Conservation (phyloP, 1,140 invertebrate genomes). For the Acromyrmex charruanus region DNA sequence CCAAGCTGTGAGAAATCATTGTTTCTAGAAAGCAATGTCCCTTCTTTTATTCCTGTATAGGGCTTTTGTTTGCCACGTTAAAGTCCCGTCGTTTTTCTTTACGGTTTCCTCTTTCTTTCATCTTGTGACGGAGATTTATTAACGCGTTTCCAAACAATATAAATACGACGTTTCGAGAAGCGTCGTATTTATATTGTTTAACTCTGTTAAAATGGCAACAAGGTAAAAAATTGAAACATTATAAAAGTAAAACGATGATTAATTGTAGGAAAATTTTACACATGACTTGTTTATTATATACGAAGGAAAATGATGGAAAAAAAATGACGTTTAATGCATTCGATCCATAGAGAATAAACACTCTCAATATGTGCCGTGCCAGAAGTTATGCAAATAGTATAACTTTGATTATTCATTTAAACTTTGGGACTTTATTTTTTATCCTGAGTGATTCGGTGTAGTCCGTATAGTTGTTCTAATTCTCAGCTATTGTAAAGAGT, state of each 20-base stretch:
- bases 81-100: conserved; percentile 19
- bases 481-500: conserved; percentile 34
- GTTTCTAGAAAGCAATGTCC: background rate
- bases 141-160: conserved; percentile 13
- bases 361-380: background rate
- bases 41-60: conserved; percentile 10
- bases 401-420: conserved; percentile 5
- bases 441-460: background rate
- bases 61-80: conserved; percentile 28
- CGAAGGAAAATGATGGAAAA: background rate
- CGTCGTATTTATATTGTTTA: too few relatives aligned
- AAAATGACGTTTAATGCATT: background rate
- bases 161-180: conserved; percentile 4
- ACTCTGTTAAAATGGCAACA: background rate
- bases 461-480: conserved; percentile 3
- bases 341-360: background rate
- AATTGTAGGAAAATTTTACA: conserved; percentile 1
- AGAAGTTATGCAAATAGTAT: conserved; percentile 6
- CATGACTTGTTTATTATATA: background rate
- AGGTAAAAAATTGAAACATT: background rate
- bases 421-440: conserved; percentile 15
- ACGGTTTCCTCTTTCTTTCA: background rate
- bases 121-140: conserved; percentile 45
- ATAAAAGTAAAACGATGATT: background rate
- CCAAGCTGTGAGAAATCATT: background rate